Percentiles rank a stretch among this genome's conserved stretches.
Evolutionary conservation across 1,140 invertebrate species (phyloP).

Genomic region (Temnothorax curvispinosus): DNA sequence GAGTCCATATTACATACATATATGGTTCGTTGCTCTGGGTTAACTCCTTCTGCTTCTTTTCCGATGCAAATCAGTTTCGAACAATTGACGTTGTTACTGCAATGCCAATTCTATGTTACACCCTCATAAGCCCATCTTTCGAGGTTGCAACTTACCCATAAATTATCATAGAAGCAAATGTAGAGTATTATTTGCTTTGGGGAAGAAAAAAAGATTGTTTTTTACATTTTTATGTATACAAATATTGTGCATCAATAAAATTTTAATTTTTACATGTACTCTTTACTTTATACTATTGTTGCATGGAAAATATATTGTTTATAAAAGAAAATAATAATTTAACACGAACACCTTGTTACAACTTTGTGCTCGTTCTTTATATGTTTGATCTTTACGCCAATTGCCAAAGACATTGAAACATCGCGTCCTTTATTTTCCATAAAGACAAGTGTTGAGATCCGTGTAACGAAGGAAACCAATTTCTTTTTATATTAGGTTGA

Average conservation of each 20-base stretch:
- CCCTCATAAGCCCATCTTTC: background rate
- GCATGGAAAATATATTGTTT: too few species aligned
- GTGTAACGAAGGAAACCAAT: slow-evolving; percentile 7
- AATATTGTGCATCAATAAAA: background rate
- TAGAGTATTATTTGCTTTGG: background rate
- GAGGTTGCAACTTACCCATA: background rate
- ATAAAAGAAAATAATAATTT: too few species aligned
- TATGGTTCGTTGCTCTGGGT: slow-evolving; percentile 47
- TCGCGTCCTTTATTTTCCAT: background rate
- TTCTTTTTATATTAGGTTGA: slow-evolving; percentile 24
- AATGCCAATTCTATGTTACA: background rate
- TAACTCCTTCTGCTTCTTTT: slow-evolving; percentile 38
- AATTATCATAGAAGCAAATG: background rate
- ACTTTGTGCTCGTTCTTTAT: too few species aligned
- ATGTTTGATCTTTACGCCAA: too few species aligned
- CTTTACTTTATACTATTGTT: background rate
- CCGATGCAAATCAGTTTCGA: slow-evolving; percentile 43
- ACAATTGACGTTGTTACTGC: slow-evolving; percentile 38
- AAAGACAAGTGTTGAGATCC: background rate
- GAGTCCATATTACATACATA: slow-evolving; percentile 55
- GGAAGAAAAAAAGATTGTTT: background rate
- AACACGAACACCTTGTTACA: too few species aligned
- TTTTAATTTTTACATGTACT: background rate
- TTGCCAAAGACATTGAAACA: too few species aligned
- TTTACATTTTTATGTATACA: too few species aligned